Base-by-base conservation (phyloP, 2,113 vertebrate genomes). In the Vimba vimba region DNA sequence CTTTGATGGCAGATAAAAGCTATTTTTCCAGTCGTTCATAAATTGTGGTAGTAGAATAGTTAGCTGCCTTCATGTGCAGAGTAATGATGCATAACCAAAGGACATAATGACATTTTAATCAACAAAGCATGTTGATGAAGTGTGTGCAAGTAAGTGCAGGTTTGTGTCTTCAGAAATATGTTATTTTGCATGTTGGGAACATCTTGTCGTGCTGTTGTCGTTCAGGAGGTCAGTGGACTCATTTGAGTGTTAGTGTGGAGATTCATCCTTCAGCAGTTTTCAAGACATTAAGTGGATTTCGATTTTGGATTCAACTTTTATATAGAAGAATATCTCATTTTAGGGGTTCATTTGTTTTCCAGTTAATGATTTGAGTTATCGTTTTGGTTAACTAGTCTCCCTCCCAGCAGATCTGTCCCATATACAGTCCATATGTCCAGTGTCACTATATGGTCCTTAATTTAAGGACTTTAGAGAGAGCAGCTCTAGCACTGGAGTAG, bases 401-500 rank as follows among this genome's bases (percentile, higher is more conserved):
- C n/a, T 62, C 8, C 59, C 10, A 4, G 33, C 12, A 25, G 39
- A 47, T 57, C 52, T 57, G 52, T 57, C 52, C 52, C 52, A 57
- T 57, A 21, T 10, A 12, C 8, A 57, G 84, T 86, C 30, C 47
- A 57, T 43, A 30, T 52, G 75, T 36, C 7, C 64, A 86, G 30
- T 43, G 55, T 66, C 74, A 62, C 59, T 85, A 97, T 90, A 92
- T 92, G 0, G 95, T 97, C 92, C 93, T 95, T 83, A 99, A 94
- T 90, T 92, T 96, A 87, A 99, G 97, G 39, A 99, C 97, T 88
- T 96, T 97, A 92, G 97, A 98, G 43, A 97, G 95, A 0, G 96
- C 94, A 83, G 97, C 95, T 88, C 95, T 97, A 91, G 97, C 98
- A 0, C 97, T 99, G 85, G 97, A 98, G 92, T 98, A 98, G 90